Evolutionary conservation across 1,140 invertebrate genomes (phyloP), one percentile per base, ranked within the genome.

Genomic region (Ctenoplectra terminalis): DNA sequence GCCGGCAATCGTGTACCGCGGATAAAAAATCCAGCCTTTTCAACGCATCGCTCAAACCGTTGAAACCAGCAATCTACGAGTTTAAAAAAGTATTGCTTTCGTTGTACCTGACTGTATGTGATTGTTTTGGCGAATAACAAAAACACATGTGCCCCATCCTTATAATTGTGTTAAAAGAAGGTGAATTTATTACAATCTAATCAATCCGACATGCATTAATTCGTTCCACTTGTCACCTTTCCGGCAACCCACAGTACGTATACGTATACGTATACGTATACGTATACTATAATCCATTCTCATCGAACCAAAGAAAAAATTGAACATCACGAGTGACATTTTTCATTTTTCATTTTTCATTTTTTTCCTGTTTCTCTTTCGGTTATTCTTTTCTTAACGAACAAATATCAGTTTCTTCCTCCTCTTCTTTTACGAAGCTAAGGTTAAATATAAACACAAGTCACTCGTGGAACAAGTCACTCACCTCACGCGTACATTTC

Each of bases 1-100:
- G 95, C 70, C 98, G 95, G 23, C 97, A 97, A 94, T 99, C 98
- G 74, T 97, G 96, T 46, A 99, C 98, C 5, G 99, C 98, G 80
- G 97, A 98, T 73, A 97, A 96, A 94, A 99, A 98, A 93, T 99
- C 99, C 56, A 99, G 94, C 77, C 97, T 96, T 90, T 98, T 97
- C 26, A 99, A 96, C 2, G 98, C 98, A 94, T 99, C 99, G 88
- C 97, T 98, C 52, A 99, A 94, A 64, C 97, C 98, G 92, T 99
- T 99, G 93, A 99, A 98, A 58, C 98, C 98, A 80, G 98, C 98
- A 90, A 98, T 98, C 97, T 98, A 92, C 52, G 92, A 83, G 83
- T 81, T 73, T 73, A 83, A 54, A 40, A 54, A 73, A 17, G 56
- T n/a, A 67, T n/a, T n/a, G n/a, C n/a, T n/a, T n/a, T n/a, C n/a